Conservation (phyloP, 2,888 invertebrate species). For the Nephrotoma appendiculata region DNA sequence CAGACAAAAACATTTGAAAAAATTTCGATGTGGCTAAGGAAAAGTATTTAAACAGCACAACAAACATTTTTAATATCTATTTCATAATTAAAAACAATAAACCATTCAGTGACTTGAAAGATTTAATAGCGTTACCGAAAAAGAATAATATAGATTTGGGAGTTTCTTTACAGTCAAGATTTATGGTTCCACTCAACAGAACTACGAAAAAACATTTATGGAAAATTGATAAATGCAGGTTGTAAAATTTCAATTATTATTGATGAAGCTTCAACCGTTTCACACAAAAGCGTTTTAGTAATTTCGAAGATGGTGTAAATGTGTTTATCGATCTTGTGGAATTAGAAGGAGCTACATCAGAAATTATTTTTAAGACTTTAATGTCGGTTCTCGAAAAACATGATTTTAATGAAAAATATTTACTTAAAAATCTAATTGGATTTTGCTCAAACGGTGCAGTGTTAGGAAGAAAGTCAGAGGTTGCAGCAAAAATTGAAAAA, state of each 20-base stretch:
- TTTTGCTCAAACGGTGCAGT: background rate
- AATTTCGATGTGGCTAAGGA: background rate
- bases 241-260: background rate
- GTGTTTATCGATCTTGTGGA: background rate
- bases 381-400: background rate
- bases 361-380: background rate
- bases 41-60: background rate
- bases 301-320: background rate
- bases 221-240: background rate
- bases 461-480: background rate
- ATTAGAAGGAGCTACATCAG: background rate
- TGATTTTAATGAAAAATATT: background rate
- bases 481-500: conserved; percentile 1
- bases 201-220: background rate
- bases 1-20: background rate
- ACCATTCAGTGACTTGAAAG: background rate
- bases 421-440: background rate
- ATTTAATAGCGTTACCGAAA: background rate
- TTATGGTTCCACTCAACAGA: background rate
- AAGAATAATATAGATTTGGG: background rate
- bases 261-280: background rate
- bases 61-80: conserved; percentile 2
- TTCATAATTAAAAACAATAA: background rate
- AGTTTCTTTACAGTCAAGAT: background rate
- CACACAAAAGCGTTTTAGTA: background rate